Evolutionary conservation across 92 coral and sea anemone species (phyloP).

Genomic region (Porites evermanni): DNA sequence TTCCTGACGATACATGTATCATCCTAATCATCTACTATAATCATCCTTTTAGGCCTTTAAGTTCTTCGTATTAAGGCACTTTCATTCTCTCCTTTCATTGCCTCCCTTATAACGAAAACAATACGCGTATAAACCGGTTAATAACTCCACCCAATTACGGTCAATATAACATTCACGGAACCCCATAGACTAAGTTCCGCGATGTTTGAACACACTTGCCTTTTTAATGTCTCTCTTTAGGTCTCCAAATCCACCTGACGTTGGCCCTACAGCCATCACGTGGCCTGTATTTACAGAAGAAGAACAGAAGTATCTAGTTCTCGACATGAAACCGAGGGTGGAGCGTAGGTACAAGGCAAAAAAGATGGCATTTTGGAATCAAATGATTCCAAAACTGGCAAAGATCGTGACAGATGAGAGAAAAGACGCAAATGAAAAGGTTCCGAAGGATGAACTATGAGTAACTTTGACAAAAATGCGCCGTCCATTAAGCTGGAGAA

Average conservation of each 20-base stretch:
- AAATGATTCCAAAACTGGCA: conserved; percentile 14
- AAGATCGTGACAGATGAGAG: background rate
- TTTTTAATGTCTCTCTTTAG: background rate
- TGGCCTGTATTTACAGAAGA: conserved; percentile 33
- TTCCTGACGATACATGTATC: no score
- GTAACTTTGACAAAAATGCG: background rate
- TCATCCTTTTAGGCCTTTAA: no score
- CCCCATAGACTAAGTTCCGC: no score
- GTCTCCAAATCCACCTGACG: conserved; percentile 8
- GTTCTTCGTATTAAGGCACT: no score
- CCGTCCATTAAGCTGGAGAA: background rate
- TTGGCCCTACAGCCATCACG: conserved; percentile 15
- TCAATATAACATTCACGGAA: no score
- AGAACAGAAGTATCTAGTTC: conserved; percentile 27
- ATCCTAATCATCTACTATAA: no score
- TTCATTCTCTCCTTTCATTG: no score
- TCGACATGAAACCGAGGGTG: conserved; percentile 46
- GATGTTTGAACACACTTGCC: background rate
- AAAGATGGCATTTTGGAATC: conserved; percentile 53
- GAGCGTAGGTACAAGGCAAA: conserved; percentile 10
- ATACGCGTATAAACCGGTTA: no score
- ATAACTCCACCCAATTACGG: no score
- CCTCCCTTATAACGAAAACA: no score
- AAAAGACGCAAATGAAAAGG: background rate
- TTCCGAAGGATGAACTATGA: conserved; percentile 21